Base-by-base conservation (phyloP, 2,113 vertebrate species). In the Lamprologus lemairii region DNA sequence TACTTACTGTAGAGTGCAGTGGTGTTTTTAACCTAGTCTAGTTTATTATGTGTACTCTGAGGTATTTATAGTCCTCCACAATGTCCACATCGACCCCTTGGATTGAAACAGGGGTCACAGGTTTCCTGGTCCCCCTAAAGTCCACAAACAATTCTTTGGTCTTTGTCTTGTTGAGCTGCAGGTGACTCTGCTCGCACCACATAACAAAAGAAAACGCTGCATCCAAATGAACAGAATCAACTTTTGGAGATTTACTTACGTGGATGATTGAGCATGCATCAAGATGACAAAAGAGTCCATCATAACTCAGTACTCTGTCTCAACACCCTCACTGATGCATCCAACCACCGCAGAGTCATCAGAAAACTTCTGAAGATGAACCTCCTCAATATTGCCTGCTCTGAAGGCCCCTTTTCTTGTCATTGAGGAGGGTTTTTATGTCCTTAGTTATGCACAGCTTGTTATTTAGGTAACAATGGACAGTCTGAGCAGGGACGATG, bases 361-460 rank as follows among this genome's bases (percentile, higher is more conserved):
- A 57, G 13, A 5, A 57, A 57, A 57, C 54, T 5, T 57, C 12
- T 26, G 23, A 57, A 26, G 54, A 57, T 57, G 21, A 57, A 55
- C 19, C 51, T 53, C 0, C 51, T 53, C 9, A 53, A 53, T 21
- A n/a, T 3, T 3, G 51, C 51, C 9, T 0, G 0, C 19, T 21
- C 51, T 4, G 51, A 23, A 23, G 54, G 12, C 19, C 51, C 51
- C 9, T 10, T 53, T 53, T 6, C 19, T 54, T 54, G 51, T 54
- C 51, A 21, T 12, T 54, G 51, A 54, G 49, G 49, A 53, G 10
- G n/a, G 53, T 2, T 54, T 54, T 54, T 54, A 54, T 54, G n/a
- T 23, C 53, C 6, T 54, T 54, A 23, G 53, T 54, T 54, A 54
- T 54, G 53, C 53, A 54, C 53, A 54, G 53, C n/a, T 54, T 54